These are phyloP conservation scores for Triplophysa yarkandensis DNA, from an alignment of 2,797 vertebrate genomes.

Conservation along the genomic window DNA sequence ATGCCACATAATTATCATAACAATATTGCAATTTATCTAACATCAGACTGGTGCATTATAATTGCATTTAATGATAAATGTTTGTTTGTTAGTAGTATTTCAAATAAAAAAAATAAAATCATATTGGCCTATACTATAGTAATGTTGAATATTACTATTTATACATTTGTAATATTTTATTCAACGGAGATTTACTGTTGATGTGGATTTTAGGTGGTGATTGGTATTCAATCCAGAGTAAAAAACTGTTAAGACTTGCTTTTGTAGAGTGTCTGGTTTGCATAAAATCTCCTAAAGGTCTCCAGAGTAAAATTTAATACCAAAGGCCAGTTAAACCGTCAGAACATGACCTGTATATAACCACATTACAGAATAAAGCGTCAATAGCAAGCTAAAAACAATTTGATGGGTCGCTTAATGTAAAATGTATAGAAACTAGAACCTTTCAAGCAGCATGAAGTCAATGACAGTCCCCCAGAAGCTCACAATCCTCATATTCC, in stretches of 20 bases:
- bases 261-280: not conserved
- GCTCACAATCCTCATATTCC: not conserved
- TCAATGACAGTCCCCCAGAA: not conserved
- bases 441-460: not conserved
- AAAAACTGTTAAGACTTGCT: not conserved
- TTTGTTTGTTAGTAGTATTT: too few species aligned
- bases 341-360: not conserved
- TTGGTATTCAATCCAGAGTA: not conserved
- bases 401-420: not conserved
- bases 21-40: too few species aligned
- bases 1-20: too few species aligned
- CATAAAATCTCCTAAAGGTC: slow-evolving; percentile 3
- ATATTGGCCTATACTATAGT: too few species aligned
- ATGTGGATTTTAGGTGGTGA: too few species aligned
- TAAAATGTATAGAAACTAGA: not conserved
- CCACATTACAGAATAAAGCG: not conserved
- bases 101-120: too few species aligned
- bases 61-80: too few species aligned
- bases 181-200: too few species aligned
- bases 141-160: too few species aligned
- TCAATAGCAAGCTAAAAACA: not conserved
- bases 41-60: too few species aligned
- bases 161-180: too few species aligned
- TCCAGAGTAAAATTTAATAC: slow-evolving; percentile 18
- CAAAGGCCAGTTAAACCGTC: slow-evolving; percentile 6